Base-by-base conservation (phyloP, 1,140 invertebrate species). In the Dermatophagoides farinae region DNA sequence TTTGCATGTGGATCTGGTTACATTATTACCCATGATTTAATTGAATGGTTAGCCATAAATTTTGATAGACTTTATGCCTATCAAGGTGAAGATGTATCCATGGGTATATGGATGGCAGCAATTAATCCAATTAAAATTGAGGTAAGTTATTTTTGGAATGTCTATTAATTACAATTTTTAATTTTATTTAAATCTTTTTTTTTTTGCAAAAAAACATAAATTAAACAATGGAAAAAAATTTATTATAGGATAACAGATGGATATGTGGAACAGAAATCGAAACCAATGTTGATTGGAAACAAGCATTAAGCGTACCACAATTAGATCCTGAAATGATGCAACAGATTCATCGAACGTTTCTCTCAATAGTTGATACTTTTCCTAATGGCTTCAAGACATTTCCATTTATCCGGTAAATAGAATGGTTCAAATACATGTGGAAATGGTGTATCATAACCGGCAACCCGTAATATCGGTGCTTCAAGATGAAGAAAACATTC, bases 381-480 rank as follows among this genome's bases (percentile, higher is more conserved):
- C 64, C 82, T 79, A 2, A 97, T 72, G 12, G 82, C 85, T 58
- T 87, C 81, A 53, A 90, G 78, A 70, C 88, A 92, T 54, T 88
- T 77, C 83, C 87, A 93, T 70, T 89, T 92, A 68, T 86, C 83
- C 6, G 95, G 95, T 60, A 98, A 70, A 73, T 97, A 97, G 73
- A 97, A 92, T 0, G 85, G 83, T 72, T 99, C 95, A 73, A 84
- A 95, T 5, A 96, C 78, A 73, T 92, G 88, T 9, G 95, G 88
- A 75, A 98, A 97, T 4, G 95, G 93, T 6, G 90, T 89, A 74
- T 99, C 95, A 77, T 88, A 93, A n/a, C 95, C 95, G 50, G 88
- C 82, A 22, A 58, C 57, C 39, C 95, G 77, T 51, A 78, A 74
- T 16, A 98, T 77, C 0, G 95, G 95, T 9, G 92, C 88, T 74